Evolutionary conservation across 2,797 vertebrate genomes (phyloP), one percentile per base, ranked within the genome.

Genomic region (Spinibarbus caldwelli): DNA sequence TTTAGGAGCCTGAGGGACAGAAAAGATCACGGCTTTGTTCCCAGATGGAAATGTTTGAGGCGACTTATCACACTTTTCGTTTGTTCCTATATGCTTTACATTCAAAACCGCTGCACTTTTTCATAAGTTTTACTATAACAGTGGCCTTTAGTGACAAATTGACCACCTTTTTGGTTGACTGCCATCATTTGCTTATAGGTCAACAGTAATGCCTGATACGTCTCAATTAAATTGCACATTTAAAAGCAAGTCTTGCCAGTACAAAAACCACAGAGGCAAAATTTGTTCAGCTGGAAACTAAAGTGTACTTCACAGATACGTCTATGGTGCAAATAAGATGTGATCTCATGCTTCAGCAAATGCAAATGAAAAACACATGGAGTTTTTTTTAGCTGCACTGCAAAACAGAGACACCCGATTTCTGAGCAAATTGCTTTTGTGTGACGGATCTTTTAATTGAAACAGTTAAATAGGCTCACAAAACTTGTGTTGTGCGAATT

Each of bases 161-260:
- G 0, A 29, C 0, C 54, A 66, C 8, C 2, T 43, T 3, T 12
- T 15, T 80, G 38, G 43, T 52, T 66, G 59, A 6, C 62, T 45
- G 45, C 19, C 47, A 81, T 81, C 14, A 81, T 81, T 84, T 86
- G 45, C 80, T 75, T 75, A 79, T 12, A 67, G 47, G 38, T 83
- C 34, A 66, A 66, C 77, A 59, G 23, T 59, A 19, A 43, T 41
- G 26, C 26, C 77, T 34, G 59, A 79, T 64, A 47, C 5, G 14
- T 17, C 57, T 66, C 8, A 23, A 34, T 21, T 62, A 31, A 47
- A 62, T 21, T 62, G 54, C 36, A 43, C 8, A 19, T 78, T 78
- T 36, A 67, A 80, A 79, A 8, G 29, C 12, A 68, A 38, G 54
- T 43, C n/a, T 43, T 62, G 36, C 29, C 15, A 29, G n/a, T 43